Evolutionary conservation across 2,888 invertebrate genomes (phyloP).

Genomic region (Heliconius ismenius): DNA sequence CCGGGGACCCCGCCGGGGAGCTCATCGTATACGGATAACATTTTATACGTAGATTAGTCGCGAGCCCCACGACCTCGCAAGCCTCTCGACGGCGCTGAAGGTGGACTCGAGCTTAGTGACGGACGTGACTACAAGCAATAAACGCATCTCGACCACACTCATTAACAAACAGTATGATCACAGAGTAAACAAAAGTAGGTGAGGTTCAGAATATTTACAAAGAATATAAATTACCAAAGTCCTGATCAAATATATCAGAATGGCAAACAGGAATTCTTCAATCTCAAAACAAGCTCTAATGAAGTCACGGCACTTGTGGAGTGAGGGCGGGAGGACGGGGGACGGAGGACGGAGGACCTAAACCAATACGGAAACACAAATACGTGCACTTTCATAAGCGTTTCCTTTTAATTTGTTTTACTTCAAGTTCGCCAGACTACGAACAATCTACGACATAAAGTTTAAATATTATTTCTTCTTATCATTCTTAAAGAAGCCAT

Average conservation of each 20-base stretch:
- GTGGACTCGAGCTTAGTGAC: conserved; percentile 12
- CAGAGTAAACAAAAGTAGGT: neutral
- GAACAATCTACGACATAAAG: neutral
- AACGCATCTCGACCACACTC: no score
- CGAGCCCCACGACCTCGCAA: neutral
- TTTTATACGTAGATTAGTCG: conserved; percentile 6
- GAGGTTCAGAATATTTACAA: conserved; percentile 1
- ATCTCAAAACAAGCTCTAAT: conserved; percentile 16
- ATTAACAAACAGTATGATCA: neutral
- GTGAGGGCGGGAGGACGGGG: neutral
- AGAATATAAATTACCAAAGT: conserved; percentile 2
- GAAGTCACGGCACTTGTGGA: conserved; percentile 5
- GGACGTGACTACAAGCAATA: conserved; percentile 3
- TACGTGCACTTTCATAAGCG: conserved; percentile 28
- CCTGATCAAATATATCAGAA: conserved; percentile 19
- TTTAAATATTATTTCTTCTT: no score
- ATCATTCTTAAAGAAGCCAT: no score
- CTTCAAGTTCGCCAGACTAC: conserved; percentile 14
- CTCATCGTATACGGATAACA: conserved; percentile 10
- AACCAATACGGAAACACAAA: conserved; percentile 32
- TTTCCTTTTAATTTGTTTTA: conserved; percentile 31
- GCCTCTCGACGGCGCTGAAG: conserved; percentile 3
- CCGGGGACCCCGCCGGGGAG: no score
- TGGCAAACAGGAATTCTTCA: conserved; percentile 19
- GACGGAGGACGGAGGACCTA: conserved; percentile 15